phyloP scores from a whole-genome alignment of 1,140 invertebrate species.

The Antheraea mylitta region DNA sequence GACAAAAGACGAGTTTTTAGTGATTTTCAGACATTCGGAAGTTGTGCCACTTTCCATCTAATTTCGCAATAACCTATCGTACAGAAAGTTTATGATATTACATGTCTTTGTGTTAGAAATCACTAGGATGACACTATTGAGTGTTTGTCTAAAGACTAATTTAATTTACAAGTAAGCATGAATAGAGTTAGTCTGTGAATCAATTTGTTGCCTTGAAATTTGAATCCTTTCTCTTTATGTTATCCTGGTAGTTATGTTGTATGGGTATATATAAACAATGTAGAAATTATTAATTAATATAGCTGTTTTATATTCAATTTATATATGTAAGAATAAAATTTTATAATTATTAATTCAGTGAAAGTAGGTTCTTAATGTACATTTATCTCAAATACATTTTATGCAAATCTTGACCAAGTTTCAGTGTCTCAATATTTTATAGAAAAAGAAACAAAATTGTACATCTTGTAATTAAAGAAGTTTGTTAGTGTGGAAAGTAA shows the following conservation, averaged over 20 bases:
- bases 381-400: too few species aligned
- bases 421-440: too few species aligned
- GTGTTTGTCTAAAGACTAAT: not conserved
- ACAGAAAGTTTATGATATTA: constrained; percentile 5
- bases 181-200: not conserved
- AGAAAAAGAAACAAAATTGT: too few species aligned
- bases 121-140: not conserved
- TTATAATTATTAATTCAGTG: too few species aligned
- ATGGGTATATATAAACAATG: not conserved
- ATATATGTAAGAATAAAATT: too few species aligned
- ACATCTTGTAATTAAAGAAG: too few species aligned
- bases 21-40: not conserved
- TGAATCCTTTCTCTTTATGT: not conserved
- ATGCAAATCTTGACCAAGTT: too few species aligned
- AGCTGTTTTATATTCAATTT: not conserved
- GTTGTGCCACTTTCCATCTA: constrained; percentile 13
- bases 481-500: too few species aligned
- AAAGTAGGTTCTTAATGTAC: too few species aligned
- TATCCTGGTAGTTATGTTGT: not conserved
- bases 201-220: not conserved
- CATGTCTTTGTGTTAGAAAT: not conserved
- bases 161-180: not conserved
- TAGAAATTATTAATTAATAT: not conserved
- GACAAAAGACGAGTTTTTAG: not conserved
- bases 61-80: constrained; percentile 12